phyloP scores from a whole-genome alignment of 2,113 vertebrate genomes.

The Anseranas semipalmata region DNA sequence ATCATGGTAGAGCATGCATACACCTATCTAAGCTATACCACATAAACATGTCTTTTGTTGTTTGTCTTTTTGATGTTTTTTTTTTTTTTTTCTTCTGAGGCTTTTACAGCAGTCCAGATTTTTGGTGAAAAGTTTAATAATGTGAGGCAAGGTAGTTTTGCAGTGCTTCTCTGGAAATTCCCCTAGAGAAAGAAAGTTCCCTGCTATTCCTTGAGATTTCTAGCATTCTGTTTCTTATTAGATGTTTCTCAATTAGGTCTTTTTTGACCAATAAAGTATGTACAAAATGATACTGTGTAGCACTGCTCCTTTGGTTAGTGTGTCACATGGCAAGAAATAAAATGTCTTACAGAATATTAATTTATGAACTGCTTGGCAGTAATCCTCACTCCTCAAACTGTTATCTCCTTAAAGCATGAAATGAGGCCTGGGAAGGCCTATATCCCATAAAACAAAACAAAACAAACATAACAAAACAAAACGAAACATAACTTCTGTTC shows the following conservation, averaged over 20 bases:
- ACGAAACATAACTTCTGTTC: background rate
- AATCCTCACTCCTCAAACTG: background rate
- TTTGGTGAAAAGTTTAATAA: background rate
- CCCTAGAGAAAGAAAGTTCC: background rate
- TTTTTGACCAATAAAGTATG: background rate
- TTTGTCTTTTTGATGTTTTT: background rate
- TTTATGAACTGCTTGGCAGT: background rate
- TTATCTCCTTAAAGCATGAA: background rate
- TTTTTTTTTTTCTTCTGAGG: background rate
- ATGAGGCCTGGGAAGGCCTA: background rate
- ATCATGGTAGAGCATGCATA: background rate
- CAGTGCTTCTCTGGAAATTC: background rate
- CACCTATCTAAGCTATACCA: background rate
- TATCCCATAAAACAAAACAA: background rate
- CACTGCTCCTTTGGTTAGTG: background rate
- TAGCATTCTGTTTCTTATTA: background rate
- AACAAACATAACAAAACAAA: rapidly evolving
- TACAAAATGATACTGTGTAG: background rate
- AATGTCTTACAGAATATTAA: background rate
- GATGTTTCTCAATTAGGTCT: background rate
- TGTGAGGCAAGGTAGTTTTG: background rate
- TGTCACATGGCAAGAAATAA: background rate
- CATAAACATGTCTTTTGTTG: rapidly evolving
- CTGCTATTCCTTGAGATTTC: background rate
- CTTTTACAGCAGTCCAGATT: background rate